Conservation (phyloP, 2,113 vertebrate genomes). For the Athene cunicularia region DNA sequence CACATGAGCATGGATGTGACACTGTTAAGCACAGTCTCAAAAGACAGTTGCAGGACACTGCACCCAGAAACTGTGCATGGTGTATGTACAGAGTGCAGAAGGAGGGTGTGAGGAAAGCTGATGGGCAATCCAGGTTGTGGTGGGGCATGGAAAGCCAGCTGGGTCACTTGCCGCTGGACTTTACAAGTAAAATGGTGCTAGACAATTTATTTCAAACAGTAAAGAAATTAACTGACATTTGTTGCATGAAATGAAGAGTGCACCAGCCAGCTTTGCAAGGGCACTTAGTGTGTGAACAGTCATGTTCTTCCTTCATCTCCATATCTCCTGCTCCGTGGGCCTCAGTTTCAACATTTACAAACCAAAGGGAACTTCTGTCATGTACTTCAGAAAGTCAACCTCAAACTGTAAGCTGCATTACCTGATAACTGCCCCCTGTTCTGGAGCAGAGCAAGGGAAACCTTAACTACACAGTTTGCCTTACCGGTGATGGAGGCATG, state of each 20-base stretch:
- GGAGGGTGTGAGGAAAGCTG: not conserved
- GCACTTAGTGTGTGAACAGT: no score
- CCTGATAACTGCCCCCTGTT: rapidly evolving
- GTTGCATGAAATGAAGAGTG: not conserved
- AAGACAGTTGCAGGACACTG: not conserved
- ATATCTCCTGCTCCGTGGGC: not conserved
- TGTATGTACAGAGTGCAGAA: rapidly evolving
- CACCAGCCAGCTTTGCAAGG: not conserved
- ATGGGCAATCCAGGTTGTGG: no score
- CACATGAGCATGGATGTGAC: not conserved
- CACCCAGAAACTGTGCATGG: not conserved
- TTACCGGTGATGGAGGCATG: not conserved
- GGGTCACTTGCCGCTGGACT: rapidly evolving
- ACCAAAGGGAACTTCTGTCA: not conserved
- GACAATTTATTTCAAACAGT: not conserved
- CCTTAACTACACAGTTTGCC: not conserved
- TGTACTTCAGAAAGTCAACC: not conserved
- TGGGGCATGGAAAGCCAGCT: not conserved
- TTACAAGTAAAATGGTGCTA: rapidly evolving
- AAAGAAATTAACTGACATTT: rapidly evolving
- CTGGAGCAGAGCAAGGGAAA: rapidly evolving
- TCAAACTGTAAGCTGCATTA: rapidly evolving
- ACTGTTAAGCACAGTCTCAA: not conserved
- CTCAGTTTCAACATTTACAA: not conserved
- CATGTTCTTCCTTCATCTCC: rapidly evolving